Base-by-base conservation (phyloP, 2,797 vertebrate genomes). In the Poeciliopsis gracilis region DNA sequence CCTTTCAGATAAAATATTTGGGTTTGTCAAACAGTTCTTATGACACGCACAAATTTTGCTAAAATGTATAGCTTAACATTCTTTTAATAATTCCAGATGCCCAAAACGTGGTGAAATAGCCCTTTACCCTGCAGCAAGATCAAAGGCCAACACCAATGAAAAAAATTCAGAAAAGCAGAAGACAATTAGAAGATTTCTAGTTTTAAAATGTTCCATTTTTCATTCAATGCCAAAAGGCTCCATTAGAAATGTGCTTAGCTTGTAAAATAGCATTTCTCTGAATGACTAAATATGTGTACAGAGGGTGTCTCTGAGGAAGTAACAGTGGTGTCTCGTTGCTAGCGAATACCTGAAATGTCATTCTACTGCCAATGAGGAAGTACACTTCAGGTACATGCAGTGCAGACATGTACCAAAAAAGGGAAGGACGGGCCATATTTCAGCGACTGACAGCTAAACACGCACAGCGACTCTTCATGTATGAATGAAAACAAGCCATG, bases 401-500 rank as follows among this genome's bases (percentile, higher is more conserved):
- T 9, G 11, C 66, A 46, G 25, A 51, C 13, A 16, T 28, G 25
- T 16, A 45, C 41, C 28, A 25, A 46, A 70, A 38, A 70, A 45
- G 43, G 67, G 67, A 70, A 70, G 43, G 13, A 16, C 13, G 25
- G 67, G 43, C 25, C 67, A 46, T 46, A 70, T 16, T 28, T 70
- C 67, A 46, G 43, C 12, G 72, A n/a, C 25, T 73, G 36, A 5
- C 36, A 41, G 33, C 72, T 41, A 8, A 38, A 16, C 9, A n/a
- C 23, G 51, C 72, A 25, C 49, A n/a, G 51, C 41, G 41, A 45
- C 53, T 69, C 47, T 67, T 73, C 55, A 70, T 23, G 49, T 72
- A 77, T 76, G 83, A 91, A 90, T 86, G 88, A 93, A 93, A 91
- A 87, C 90, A 89, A 88, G 82, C 83, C 79, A 89, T 93, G 91